Base-by-base conservation (phyloP, 2,113 vertebrate species). In the Dicentrarchus labrax region DNA sequence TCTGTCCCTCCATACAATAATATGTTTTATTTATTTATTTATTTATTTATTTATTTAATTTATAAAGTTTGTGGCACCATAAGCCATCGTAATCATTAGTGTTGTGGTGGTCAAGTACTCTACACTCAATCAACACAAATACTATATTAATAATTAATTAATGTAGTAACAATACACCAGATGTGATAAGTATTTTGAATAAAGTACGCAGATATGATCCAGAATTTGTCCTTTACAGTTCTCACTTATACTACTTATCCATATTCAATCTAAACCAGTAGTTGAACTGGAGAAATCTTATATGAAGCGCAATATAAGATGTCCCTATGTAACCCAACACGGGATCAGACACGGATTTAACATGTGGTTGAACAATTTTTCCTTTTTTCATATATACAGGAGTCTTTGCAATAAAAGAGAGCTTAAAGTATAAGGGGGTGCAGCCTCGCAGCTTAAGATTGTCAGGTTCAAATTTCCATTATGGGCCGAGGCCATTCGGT, bases 401-500 rank as follows among this genome's bases (percentile, higher is more conserved):
- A 68, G 8, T 57, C 4, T 60, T 13, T 30, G 24, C 53, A 30
- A 61, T 56, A 69, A 72, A 61, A 65, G 3, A 48, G 19, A 60
- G 66, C 38, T 70, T 57, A 39, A 56, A 61, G 54, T 69, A 21
- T 17, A 48, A 16, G 39, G 4, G 16, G 0, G 38, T 10, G 1
- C 16, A 57, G 4, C 30, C 41, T 19, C 4, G 6, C 30, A n/a
- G 66, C 5, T 57, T 39, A 21, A 81, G 8, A 72, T 48, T n/a
- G 36, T 30, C 60, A 41, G 73, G n/a, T 78, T 86, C 73, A 78
- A 48, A 68, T 78, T 64, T 68, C 24, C 15, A 65, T 73, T 36
- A 22, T 51, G 43, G 15, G 57, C 67, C 65, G 60, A 57, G 76
- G 13, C 66, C 65, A 75, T 54, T 47, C 72, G 56, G 54, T 84